These are phyloP conservation scores for Scaptomyza montana DNA, from an alignment of 1,140 invertebrate species.

Conservation along the genomic window DNA sequence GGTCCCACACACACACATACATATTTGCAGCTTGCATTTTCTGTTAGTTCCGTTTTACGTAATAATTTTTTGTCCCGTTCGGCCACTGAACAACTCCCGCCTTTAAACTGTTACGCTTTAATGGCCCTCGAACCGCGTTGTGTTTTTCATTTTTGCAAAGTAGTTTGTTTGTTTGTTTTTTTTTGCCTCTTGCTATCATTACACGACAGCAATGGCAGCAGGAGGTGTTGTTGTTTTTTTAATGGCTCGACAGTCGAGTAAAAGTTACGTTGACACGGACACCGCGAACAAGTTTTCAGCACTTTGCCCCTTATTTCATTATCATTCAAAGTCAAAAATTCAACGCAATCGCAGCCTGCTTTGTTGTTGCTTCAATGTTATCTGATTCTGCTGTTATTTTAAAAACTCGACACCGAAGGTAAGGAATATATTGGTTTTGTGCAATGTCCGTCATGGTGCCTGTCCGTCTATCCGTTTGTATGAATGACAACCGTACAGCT, in stretches of 20 bases:
- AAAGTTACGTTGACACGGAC: conserved; percentile 79
- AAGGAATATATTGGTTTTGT: too few relatives aligned
- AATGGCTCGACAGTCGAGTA: conserved; percentile 68
- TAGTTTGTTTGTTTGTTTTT: background rate
- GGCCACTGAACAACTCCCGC: conserved; percentile 35
- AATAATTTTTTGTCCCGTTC: conserved; percentile 46
- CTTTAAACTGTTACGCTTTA: conserved; percentile 70
- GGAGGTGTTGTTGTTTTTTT: conserved; percentile 22
- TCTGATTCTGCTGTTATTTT: too few relatives aligned
- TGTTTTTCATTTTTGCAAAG: conserved; percentile 29
- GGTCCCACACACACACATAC: conserved; percentile 37
- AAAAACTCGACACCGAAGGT: too few relatives aligned
- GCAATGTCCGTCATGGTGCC: too few relatives aligned
- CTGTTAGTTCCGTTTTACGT: conserved; percentile 73
- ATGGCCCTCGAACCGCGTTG: conserved; percentile 41
- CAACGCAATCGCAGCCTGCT: conserved; percentile 44
- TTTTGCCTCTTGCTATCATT: conserved; percentile 58
- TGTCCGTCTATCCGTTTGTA: too few relatives aligned
- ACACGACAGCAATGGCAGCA: conserved; percentile 63
- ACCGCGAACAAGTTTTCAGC: conserved; percentile 68
- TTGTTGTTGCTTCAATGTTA: conserved; percentile 28
- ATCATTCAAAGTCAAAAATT: conserved; percentile 41
- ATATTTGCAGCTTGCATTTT: conserved; percentile 37
- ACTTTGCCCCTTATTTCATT: conserved; percentile 43
- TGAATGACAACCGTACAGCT: too few relatives aligned